These are phyloP conservation scores for Martes martes DNA, from an alignment of 2,113 vertebrate genomes.

Conservation along the genomic window DNA sequence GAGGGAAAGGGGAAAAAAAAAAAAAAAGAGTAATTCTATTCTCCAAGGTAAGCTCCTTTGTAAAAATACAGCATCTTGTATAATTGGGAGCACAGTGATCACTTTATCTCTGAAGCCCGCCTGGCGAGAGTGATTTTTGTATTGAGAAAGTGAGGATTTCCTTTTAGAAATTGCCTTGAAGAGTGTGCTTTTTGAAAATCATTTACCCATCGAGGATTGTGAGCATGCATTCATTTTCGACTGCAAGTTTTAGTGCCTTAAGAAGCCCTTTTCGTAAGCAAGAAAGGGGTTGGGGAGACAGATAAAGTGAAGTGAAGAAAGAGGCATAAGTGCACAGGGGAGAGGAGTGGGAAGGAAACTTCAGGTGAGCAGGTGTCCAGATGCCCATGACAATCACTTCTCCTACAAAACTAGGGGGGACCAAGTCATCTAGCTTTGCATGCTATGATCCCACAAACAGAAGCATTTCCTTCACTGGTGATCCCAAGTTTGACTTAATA, in stretches of 20 bases:
- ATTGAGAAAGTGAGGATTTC: conserved; percentile 22
- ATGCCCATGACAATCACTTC: neutral
- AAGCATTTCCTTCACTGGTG: neutral
- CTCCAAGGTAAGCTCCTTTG: neutral
- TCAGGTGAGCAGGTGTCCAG: fast-evolving
- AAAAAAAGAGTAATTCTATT: neutral
- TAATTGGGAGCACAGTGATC: neutral
- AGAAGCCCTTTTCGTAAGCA: neutral
- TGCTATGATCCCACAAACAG: neutral
- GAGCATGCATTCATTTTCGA: neutral
- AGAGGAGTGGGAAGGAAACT: neutral
- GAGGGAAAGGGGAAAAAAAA: too few species aligned
- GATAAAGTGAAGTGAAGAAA: neutral
- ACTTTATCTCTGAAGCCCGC: neutral
- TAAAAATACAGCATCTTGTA: neutral
- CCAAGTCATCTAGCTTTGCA: neutral
- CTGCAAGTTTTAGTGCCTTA: neutral
- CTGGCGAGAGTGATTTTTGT: neutral
- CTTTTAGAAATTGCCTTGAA: neutral
- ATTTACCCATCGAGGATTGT: neutral
- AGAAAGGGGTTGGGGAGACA: neutral
- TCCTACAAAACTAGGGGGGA: neutral
- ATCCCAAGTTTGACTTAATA: neutral
- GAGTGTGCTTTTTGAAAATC: conserved; percentile 21
- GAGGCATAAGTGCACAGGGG: neutral